Evolutionary conservation across 2,888 invertebrate species (phyloP), one percentile per base, ranked within the genome.

Genomic region (Carcina quercana): DNA sequence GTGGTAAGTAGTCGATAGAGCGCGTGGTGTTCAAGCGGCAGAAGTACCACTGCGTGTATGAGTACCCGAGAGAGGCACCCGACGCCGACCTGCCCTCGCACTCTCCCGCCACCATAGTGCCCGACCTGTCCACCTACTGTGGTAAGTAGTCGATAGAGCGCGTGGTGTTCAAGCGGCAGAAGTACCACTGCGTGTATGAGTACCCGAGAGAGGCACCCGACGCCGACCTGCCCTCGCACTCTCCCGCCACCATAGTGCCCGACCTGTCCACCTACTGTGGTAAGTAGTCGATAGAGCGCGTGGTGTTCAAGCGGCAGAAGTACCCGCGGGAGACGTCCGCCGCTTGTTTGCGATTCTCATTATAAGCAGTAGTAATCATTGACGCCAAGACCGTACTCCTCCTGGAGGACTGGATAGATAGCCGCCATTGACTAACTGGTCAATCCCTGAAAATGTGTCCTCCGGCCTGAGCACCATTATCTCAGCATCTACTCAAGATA

Each of bases 141-240:
- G 88, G 88, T 88, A 56, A 36, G 26, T 40, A 15, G n/a, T n/a
- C n/a, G n/a, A n/a, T n/a, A n/a, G n/a, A 89, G 64, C 87, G 87
- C 47, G 93, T 94, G 27, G 91, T 90, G 74, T 94, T 93, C 80
- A 93, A 93, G 59, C 90, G 92, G 31, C 92, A 93, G 73, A 91
- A 91, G 64, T 92, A 92, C 71, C 92, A 93, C 71, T 91, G 92
- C 59, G 91, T 93, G 38, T 94, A 93, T 69, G 92, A 93, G 70
- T 93, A 94, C 74, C 93, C 93, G 29, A 88, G 91, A 50, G 93
- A 93, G 70, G 87, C 86, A 21, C 55, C 74, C 44, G 87, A 71
- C 40, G 45, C 49, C 10, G 76, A 71, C 45, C 44, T 54, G 28
- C 59, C 53, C 56, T 69, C 72, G 55, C n/a, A n/a, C n/a, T n/a